Percentiles rank a stretch among this genome's conserved stretches.
These are phyloP conservation scores for Leucophenga varia DNA, from an alignment of 1,140 invertebrate species.

Conservation along the genomic window DNA sequence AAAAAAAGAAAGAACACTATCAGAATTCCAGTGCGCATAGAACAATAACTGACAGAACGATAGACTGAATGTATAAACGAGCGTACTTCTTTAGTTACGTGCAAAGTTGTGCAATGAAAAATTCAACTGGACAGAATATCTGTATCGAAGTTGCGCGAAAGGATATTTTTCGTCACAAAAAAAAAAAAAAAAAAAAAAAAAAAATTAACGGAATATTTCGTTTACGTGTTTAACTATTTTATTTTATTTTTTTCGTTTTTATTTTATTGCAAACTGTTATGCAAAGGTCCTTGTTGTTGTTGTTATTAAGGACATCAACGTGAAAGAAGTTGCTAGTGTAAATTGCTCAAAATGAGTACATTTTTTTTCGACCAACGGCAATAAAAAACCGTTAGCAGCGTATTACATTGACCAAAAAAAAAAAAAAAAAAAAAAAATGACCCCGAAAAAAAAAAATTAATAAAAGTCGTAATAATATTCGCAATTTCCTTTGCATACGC, in stretches of 20 bases:
- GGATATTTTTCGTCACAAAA: no score
- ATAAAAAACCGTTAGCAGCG: background rate
- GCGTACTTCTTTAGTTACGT: conserved; percentile 29
- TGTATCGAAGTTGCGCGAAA: no score
- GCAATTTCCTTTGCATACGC: conserved; percentile 41
- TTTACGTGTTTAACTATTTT: background rate
- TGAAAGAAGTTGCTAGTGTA: no score
- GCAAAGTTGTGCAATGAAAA: conserved; percentile 51
- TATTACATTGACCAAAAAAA: background rate
- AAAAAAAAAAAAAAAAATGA: background rate
- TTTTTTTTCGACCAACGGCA: background rate
- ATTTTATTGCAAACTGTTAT: background rate
- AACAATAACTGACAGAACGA: background rate
- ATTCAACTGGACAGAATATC: conserved; percentile 48
- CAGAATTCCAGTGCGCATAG: conserved; percentile 8
- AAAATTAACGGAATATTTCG: conserved; percentile 1
- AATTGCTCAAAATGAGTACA: background rate
- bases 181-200: no score
- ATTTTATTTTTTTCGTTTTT: no score
- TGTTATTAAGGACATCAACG: no score
- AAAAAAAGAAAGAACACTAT: no score
- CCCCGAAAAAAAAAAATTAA: conserved; percentile 44
- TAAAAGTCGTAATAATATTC: conserved; percentile 54
- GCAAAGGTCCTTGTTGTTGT: background rate
- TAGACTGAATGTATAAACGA: conserved; percentile 3